Percentiles rank a stretch among this genome's conserved stretches.
Evolutionary conservation across 2,113 vertebrate species (phyloP).

Genomic region (Anoplopoma fimbria): DNA sequence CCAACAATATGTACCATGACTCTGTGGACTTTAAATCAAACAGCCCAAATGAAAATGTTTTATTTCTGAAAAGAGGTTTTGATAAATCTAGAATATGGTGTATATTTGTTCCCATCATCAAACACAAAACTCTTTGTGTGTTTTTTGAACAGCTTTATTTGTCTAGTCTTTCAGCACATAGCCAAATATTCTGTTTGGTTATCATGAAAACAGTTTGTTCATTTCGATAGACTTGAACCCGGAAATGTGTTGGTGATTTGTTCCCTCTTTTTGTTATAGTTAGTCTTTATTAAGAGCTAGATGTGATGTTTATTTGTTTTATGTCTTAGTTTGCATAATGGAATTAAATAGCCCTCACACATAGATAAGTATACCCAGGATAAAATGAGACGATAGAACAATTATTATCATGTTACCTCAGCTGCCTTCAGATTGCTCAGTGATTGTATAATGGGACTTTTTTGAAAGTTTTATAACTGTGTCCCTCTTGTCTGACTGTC

Average conservation of each 20-base stretch:
- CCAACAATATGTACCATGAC: not conserved
- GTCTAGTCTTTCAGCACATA: not conserved
- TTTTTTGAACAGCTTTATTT: constrained; percentile 39
- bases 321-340: constrained; percentile 26
- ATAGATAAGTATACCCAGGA: constrained; percentile 21
- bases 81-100: not conserved
- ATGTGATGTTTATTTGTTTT: constrained; percentile 16
- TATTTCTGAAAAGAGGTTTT: constrained; percentile 16
- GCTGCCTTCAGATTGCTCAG: not conserved
- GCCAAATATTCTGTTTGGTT: constrained; percentile 39
- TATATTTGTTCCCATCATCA: constrained; percentile 8
- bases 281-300: not conserved
- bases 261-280: not conserved
- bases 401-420: constrained; percentile 5
- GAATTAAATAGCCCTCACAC: constrained; percentile 30
- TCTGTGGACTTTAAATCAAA: constrained; percentile 33
- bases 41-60: constrained; percentile 15
- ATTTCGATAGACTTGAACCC: not conserved
- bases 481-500: not conserved
- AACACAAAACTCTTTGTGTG: not conserved
- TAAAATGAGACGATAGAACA: constrained; percentile 22
- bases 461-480: not conserved
- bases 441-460: not conserved
- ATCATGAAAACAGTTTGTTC: constrained; percentile 27
- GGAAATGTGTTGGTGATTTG: constrained; percentile 41